Evolutionary conservation across 2,888 invertebrate genomes (phyloP).

Genomic region (Cataglyphis rosenhaueri): DNA sequence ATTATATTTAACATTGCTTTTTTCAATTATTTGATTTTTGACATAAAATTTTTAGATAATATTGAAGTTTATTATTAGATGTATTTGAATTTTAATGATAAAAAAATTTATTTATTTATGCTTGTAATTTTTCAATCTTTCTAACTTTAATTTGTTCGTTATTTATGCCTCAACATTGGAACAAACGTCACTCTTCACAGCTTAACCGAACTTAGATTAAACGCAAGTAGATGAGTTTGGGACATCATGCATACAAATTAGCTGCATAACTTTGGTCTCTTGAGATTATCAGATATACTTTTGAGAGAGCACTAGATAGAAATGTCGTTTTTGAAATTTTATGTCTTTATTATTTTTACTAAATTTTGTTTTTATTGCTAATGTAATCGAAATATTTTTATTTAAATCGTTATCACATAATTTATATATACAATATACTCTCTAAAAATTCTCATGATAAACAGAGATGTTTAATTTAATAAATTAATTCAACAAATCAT

Average conservation of each 20-base stretch:
- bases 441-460: background rate
- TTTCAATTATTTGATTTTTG: background rate
- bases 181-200: background rate
- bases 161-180: background rate
- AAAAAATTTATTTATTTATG: background rate
- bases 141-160: background rate
- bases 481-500: background rate
- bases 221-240: background rate
- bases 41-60: background rate
- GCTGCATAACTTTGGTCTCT: slow-evolving; percentile 1
- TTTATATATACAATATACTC: no score
- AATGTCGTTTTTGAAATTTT: slow-evolving; percentile 17
- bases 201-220: background rate
- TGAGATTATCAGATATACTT: slow-evolving; percentile 5
- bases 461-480: background rate
- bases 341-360: background rate
- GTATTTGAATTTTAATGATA: background rate
- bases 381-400: background rate
- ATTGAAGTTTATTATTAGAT: background rate
- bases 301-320: background rate
- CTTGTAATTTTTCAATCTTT: slow-evolving; percentile 3
- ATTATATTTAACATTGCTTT: background rate
- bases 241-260: slow-evolving; percentile 24
- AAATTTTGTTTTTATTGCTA: background rate
- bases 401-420: background rate